Conservation (phyloP, 2,888 invertebrate species). For the Lamellibrachia columna region DNA sequence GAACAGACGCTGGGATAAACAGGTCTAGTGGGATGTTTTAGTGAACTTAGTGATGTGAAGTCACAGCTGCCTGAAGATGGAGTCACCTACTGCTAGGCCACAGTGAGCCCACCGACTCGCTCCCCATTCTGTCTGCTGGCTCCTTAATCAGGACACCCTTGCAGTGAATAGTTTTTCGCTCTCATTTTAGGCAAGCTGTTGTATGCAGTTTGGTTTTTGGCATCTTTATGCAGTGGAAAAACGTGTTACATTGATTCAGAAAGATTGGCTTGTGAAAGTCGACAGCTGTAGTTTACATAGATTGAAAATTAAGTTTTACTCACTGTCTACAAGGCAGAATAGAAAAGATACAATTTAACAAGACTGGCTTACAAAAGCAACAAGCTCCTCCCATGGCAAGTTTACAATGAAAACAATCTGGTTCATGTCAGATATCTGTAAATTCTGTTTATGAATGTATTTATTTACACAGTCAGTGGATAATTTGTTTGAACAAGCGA, state of each 20-base stretch:
- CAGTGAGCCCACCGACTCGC: neutral
- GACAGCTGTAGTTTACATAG: too few species aligned
- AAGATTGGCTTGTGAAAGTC: too few species aligned
- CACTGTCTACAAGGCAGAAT: too few species aligned
- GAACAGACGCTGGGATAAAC: neutral
- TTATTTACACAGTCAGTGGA: neutral
- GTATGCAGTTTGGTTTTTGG: neutral
- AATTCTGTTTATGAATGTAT: neutral
- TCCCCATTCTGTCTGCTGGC: neutral
- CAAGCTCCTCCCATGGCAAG: too few species aligned
- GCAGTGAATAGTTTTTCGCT: neutral
- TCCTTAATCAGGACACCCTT: neutral
- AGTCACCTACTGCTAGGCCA: neutral
- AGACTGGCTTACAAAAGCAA: neutral
- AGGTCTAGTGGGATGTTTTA: neutral
- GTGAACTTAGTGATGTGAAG: neutral
- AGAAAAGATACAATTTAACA: neutral
- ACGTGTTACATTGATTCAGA: too few species aligned
- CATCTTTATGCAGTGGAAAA: neutral
- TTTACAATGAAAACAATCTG: neutral
- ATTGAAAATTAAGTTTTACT: too few species aligned
- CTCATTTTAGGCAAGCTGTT: neutral
- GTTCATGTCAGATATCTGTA: neutral
- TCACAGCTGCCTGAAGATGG: neutral
- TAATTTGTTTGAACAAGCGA: neutral